Percentiles rank a stretch among this genome's conserved stretches.
These are phyloP conservation scores for Acromyrmex charruanus DNA, from an alignment of 1,140 invertebrate genomes.

Conservation along the genomic window DNA sequence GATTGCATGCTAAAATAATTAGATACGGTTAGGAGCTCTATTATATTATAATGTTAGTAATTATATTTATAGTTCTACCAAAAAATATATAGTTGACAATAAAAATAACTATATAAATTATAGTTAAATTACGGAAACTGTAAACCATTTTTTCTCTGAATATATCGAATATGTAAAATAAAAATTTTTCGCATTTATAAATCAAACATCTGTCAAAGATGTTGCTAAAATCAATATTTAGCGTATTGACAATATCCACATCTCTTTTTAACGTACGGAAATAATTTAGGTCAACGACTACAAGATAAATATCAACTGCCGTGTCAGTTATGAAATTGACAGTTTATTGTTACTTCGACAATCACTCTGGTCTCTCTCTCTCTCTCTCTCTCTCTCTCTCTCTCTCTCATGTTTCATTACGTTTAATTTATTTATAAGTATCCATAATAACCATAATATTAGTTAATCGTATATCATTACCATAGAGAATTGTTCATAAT, in stretches of 20 bases:
- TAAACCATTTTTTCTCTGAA: no score
- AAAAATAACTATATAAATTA: no score
- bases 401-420: background rate
- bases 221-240: background rate
- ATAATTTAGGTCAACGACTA: constrained; percentile 7
- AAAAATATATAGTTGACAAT: no score
- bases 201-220: background rate
- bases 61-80: no score
- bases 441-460: background rate
- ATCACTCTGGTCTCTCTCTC: background rate
- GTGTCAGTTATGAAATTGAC: background rate
- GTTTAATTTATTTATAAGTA: constrained; percentile 42
- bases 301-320: background rate
- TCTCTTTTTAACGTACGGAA: background rate
- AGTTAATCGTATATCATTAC: constrained; percentile 45
- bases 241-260: background rate
- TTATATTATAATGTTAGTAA: no score
- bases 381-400: background rate
- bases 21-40: no score
- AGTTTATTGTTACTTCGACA: background rate
- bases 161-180: background rate
- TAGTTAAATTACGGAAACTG: no score
- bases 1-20: no score
- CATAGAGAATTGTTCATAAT: constrained; percentile 29
- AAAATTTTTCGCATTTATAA: background rate